Evolutionary conservation across 1,140 invertebrate genomes (phyloP), one percentile per base, ranked within the genome.

Genomic region (Melipona quadrifasciata): DNA sequence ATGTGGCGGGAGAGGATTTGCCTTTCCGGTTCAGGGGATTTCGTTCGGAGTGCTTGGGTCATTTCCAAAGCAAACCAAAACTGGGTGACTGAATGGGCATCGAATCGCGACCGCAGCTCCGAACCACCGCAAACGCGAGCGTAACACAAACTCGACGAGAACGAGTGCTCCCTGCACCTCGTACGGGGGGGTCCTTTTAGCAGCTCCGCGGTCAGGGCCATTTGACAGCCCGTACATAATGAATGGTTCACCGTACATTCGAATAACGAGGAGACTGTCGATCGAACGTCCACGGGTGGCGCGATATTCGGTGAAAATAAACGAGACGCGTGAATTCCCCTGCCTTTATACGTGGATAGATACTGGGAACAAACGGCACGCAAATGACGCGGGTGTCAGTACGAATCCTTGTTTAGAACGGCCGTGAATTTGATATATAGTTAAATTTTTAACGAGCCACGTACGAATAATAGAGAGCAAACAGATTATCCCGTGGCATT

Each of bases 31-130:
- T 90, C 90, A 89, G 86, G 87, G 87, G 84, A 81, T 88, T 89
- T 88, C 84, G 82, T 88, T 87, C 85, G 78, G 85, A 92, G 91
- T 92, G 92, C 91, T 92, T 92, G 91, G 92, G 91, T 92, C 91
- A 92, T 92, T 92, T 92, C 92, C 92, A 92, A 92, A 92, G 92
- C 92, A 92, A 92, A 92, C 92, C 91, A 90, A 92, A 92, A 92
- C 90, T 90, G 89, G 81, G 71, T 91, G 91, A 91, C 91, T 91
- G 91, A 92, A 92, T 92, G 91, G 90, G 91, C 91, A 92, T 91
- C 91, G 91, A 92, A 92, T 92, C 91, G 88, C 91, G 86, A 92
- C 91, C 92, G 90, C 91, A 92, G 76, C 81, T 89, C 87, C 86
- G 89, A 89, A 90, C 77, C 81, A 87, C 90, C 90, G 87, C 87